phyloP scores from a whole-genome alignment of 2,888 invertebrate species.

The Antheraea assamensis region DNA sequence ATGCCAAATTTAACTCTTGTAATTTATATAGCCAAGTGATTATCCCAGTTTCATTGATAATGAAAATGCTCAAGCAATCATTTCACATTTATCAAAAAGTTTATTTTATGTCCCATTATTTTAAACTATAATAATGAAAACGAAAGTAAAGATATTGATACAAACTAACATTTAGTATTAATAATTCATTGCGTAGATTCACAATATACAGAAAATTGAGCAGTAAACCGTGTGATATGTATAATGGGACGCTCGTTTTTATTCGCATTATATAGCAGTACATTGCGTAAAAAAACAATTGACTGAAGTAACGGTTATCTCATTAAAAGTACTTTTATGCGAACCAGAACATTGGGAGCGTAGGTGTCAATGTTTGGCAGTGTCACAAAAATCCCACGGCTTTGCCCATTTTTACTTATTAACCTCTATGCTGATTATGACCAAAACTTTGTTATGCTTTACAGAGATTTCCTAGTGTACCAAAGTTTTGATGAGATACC shows the following conservation, averaged over 20 bases:
- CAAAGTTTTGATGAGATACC: no score
- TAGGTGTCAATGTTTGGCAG: slow-evolving; percentile 45
- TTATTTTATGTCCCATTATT: no score
- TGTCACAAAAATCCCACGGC: slow-evolving; percentile 64
- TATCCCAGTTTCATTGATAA: no score
- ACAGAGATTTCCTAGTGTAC: no score
- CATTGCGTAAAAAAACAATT: slow-evolving; percentile 38
- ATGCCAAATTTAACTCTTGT: no score
- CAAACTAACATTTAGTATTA: not conserved
- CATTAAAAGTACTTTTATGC: slow-evolving; percentile 40
- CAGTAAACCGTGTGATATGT: slow-evolving; percentile 6
- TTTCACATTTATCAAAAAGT: no score
- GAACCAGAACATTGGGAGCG: slow-evolving; percentile 45
- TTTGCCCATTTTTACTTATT: slow-evolving; percentile 26
- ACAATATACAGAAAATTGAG: not conserved
- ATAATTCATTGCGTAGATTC: slow-evolving; percentile 3
- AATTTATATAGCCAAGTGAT: no score
- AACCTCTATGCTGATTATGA: not conserved
- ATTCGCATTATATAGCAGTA: slow-evolving; percentile 40
- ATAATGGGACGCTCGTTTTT: slow-evolving; percentile 16
- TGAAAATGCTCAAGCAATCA: no score
- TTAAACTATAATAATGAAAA: not conserved
- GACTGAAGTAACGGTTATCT: slow-evolving; percentile 29
- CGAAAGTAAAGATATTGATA: not conserved
- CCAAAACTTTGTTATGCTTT: slow-evolving; percentile 4